Evolutionary conservation across 2,113 vertebrate genomes (phyloP).

Genomic region (Salvelinus alpinus): DNA sequence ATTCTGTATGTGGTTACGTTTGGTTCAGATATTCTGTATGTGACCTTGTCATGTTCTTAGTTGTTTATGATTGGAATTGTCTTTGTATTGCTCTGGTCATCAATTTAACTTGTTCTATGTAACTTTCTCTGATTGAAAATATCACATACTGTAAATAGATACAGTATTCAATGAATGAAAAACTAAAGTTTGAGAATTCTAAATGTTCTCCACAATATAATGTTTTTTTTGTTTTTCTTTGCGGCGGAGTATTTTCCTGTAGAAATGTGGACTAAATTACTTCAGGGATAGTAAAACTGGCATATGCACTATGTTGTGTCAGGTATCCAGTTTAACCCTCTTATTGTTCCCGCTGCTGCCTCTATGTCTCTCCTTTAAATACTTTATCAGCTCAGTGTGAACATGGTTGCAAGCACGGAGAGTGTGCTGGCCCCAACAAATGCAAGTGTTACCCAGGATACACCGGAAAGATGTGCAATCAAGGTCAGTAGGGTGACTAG

Average conservation of each 20-base stretch:
- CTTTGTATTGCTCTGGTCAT: neutral
- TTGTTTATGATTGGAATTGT: too few species aligned
- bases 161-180: neutral
- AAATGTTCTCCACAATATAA: neutral
- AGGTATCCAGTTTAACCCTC: conserved; percentile 15
- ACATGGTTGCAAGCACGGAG: conserved; percentile 89
- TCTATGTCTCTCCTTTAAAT: conserved; percentile 22
- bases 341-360: neutral
- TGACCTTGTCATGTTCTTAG: too few species aligned
- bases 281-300: conserved; percentile 15
- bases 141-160: neutral
- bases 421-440: conserved; percentile 89
- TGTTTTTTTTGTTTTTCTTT: conserved; percentile 17
- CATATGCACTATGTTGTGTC: neutral
- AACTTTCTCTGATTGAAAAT: too few species aligned
- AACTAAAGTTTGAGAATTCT: neutral
- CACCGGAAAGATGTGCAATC: conserved; percentile 88
- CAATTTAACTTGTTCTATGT: neutral
- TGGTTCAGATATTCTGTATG: too few species aligned
- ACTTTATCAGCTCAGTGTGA: conserved; percentile 85
- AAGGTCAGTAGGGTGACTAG: conserved; percentile 81
- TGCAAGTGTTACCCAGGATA: conserved; percentile 94
- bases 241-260: conserved; percentile 24
- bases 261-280: conserved; percentile 18
- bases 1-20: neutral